Conservation (phyloP, 2,797 vertebrate genomes). For the Gymnothorax reevesii region DNA sequence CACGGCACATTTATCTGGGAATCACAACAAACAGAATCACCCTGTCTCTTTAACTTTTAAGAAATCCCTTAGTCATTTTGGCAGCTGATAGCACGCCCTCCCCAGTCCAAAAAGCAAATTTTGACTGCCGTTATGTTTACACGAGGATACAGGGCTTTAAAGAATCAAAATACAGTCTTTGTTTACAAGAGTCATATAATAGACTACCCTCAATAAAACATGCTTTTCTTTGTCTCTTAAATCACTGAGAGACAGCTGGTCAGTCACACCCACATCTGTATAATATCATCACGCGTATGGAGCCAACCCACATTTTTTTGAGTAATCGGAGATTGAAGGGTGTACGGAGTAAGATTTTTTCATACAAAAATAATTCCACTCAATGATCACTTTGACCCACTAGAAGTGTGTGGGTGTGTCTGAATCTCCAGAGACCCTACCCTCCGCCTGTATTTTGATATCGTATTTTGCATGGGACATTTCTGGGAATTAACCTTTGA, state of each 20-base stretch:
- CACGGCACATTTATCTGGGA: not conserved
- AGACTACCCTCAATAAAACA: not conserved
- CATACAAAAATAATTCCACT: too few relatives aligned
- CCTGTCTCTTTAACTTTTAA: not conserved
- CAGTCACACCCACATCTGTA: not conserved
- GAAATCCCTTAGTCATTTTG: not conserved
- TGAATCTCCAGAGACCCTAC: too few relatives aligned
- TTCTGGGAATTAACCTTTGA: too few relatives aligned
- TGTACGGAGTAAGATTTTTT: too few relatives aligned
- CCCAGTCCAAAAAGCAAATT: slow-evolving; percentile 15
- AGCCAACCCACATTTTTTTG: too few relatives aligned
- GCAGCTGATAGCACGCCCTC: slow-evolving; percentile 24
- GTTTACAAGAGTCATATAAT: not conserved
- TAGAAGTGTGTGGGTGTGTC: too few relatives aligned
- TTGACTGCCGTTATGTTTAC: slow-evolving; percentile 27
- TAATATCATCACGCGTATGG: too few relatives aligned
- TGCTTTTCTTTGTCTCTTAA: not conserved
- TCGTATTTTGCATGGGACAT: too few relatives aligned
- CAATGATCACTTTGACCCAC: too few relatives aligned
- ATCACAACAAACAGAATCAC: not conserved
- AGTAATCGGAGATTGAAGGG: too few relatives aligned
- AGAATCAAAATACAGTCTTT: slow-evolving; percentile 4
- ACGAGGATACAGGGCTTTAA: slow-evolving; percentile 10
- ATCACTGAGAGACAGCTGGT: not conserved
- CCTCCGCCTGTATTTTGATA: too few relatives aligned